Percentiles rank a stretch among this genome's conserved stretches.
phyloP scores from a whole-genome alignment of 2,113 vertebrate species.

The Trogon melanurus region DNA sequence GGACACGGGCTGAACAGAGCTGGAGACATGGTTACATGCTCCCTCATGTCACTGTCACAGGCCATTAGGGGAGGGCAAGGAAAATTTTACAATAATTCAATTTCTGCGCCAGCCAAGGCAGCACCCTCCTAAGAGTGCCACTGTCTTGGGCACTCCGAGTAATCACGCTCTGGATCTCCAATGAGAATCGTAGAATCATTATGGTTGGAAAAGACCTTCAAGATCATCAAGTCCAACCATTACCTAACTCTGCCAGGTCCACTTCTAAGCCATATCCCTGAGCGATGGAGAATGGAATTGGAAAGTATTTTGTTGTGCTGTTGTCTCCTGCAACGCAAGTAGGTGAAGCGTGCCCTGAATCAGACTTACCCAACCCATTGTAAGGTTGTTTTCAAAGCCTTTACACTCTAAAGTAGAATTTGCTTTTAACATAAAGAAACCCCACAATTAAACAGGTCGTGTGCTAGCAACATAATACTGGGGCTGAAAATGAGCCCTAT shows the following conservation, averaged over 20 bases:
- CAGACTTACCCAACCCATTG: background rate
- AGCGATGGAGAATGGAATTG: background rate
- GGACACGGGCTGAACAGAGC: background rate
- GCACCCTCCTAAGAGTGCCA: background rate
- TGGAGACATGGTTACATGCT: background rate
- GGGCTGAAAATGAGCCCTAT: background rate
- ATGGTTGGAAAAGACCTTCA: too few relatives aligned
- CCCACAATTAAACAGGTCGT: background rate
- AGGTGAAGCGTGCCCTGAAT: background rate
- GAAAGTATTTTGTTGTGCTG: background rate
- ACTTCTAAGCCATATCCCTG: background rate
- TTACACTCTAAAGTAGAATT: background rate
- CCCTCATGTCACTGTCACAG: fast-evolving
- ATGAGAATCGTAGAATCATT: too few relatives aligned
- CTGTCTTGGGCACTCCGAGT: background rate
- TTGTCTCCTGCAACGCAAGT: background rate
- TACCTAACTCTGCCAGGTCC: too few relatives aligned
- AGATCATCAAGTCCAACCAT: too few relatives aligned
- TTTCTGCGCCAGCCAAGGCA: background rate
- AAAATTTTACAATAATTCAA: background rate
- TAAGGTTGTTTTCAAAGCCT: background rate
- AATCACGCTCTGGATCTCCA: background rate
- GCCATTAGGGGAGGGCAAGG: background rate
- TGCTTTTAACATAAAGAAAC: background rate
- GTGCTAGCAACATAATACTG: background rate